phyloP scores from a whole-genome alignment of 2,888 invertebrate species.

The Amiota minor region DNA sequence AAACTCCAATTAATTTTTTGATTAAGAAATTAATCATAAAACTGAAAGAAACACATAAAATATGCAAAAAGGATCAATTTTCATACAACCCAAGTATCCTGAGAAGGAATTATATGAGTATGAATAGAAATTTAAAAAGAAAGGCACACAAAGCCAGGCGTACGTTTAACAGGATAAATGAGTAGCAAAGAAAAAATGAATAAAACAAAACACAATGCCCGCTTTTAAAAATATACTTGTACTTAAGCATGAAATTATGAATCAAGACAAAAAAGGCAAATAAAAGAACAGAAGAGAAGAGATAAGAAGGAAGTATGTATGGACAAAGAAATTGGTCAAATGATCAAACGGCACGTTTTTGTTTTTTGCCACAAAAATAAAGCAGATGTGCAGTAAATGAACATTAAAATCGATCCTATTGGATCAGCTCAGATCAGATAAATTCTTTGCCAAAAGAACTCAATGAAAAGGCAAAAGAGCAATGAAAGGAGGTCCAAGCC shows the following conservation, averaged over 20 bases:
- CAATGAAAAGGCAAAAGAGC: conserved; percentile 28
- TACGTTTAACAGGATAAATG: conserved; percentile 62
- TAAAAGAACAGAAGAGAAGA: conserved; percentile 34
- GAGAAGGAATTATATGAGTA: conserved; percentile 33
- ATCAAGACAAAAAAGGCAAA: conserved; percentile 37
- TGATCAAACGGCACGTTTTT: conserved; percentile 33
- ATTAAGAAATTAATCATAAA: conserved; percentile 1
- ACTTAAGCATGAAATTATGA: conserved; percentile 47
- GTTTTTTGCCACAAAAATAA: conserved; percentile 48
- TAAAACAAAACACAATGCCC: conserved; percentile 51
- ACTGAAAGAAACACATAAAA: conserved; percentile 39
- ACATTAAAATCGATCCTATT: conserved; percentile 44
- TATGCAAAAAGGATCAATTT: conserved; percentile 46
- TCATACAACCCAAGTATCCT: conserved; percentile 45
- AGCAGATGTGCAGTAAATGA: conserved; percentile 45
- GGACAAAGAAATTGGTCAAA: conserved; percentile 52
- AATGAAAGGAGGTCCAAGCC: conserved; percentile 1
- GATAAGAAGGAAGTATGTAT: background rate
- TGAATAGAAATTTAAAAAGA: conserved; percentile 14
- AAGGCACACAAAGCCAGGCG: conserved; percentile 34
- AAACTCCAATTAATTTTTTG: conserved; percentile 51
- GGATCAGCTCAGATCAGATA: conserved; percentile 39
- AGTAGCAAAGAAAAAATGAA: conserved; percentile 50
- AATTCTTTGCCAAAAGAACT: conserved; percentile 42
- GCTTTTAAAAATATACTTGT: background rate